These are phyloP conservation scores for Cirrhinus molitorella DNA, from an alignment of 2,797 vertebrate species.

Conservation along the genomic window DNA sequence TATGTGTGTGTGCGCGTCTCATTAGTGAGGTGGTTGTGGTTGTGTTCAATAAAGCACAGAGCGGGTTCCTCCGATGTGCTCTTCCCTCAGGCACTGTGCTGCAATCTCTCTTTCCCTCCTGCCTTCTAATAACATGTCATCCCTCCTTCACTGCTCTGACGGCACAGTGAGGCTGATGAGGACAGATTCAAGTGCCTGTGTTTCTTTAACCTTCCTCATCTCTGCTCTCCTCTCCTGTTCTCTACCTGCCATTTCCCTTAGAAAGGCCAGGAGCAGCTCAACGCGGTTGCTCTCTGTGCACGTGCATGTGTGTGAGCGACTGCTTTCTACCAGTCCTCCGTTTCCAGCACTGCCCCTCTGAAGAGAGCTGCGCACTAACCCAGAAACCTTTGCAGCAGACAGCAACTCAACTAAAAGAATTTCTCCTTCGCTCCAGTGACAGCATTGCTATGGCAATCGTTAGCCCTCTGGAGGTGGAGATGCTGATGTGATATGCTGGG, in stretches of 20 bases:
- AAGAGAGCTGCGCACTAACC: neutral
- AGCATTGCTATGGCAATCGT: conserved; percentile 29
- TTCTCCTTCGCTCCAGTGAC: conserved; percentile 30
- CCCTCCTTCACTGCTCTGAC: conserved; percentile 47
- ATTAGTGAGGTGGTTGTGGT: conserved; percentile 39
- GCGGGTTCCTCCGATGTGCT: conserved; percentile 17
- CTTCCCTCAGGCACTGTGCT: conserved; percentile 45
- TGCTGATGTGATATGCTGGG: neutral
- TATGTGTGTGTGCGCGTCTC: conserved; percentile 11
- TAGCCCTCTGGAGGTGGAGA: conserved; percentile 27
- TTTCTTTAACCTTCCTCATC: conserved; percentile 55
- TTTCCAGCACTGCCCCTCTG: conserved; percentile 16
- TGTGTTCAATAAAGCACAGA: conserved; percentile 51
- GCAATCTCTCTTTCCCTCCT: conserved; percentile 12
- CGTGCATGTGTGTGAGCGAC: neutral
- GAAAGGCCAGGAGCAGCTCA: conserved; percentile 10
- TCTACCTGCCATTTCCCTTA: conserved; percentile 30
- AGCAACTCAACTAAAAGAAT: conserved; percentile 15
- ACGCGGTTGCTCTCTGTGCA: neutral
- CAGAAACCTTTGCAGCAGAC: conserved; percentile 25
- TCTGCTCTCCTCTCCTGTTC: conserved; percentile 15
- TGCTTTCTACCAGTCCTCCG: conserved; percentile 5
- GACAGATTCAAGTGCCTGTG: conserved; percentile 34
- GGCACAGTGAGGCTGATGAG: conserved; percentile 43
- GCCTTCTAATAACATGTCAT: conserved; percentile 58